Evolutionary conservation across 1,140 invertebrate species (phyloP).

Genomic region (Uloborus diversus): DNA sequence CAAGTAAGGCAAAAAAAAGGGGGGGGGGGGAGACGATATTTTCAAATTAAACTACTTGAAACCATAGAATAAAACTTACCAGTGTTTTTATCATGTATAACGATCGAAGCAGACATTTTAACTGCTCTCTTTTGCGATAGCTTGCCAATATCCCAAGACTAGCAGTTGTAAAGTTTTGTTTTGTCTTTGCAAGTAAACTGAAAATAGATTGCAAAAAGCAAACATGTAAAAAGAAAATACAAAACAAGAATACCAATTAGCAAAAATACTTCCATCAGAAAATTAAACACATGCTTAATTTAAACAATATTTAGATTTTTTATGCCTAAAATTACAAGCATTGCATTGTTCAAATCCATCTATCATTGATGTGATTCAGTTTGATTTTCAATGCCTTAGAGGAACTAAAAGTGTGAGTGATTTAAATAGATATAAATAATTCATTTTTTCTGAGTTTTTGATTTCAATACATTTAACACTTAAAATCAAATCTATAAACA

Average conservation of each 20-base stretch:
- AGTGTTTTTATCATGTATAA: slow-evolving; percentile 84
- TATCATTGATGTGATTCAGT: too few species aligned
- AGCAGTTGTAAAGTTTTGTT: slow-evolving; percentile 82
- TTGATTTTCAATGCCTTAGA: too few species aligned
- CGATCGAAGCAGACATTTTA: slow-evolving; percentile 79
- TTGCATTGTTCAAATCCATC: too few species aligned
- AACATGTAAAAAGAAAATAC: not conserved
- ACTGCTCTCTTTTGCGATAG: slow-evolving; percentile 83
- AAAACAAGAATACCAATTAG: not conserved
- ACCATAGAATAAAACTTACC: slow-evolving; percentile 66
- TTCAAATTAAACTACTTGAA: not conserved
- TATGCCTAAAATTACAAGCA: too few species aligned
- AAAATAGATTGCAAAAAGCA: not conserved
- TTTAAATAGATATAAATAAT: too few species aligned
- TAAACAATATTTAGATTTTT: too few species aligned
- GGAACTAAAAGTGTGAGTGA: too few species aligned
- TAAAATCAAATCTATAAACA: too few species aligned
- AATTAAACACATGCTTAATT: too few species aligned
- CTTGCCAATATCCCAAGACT: slow-evolving; percentile 88
- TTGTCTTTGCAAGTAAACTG: slow-evolving; percentile 74
- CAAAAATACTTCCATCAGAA: not conserved
- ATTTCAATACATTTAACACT: too few species aligned
- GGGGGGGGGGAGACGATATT: not conserved
- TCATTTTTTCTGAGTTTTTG: too few species aligned
- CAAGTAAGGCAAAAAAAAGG: not conserved